Conservation (phyloP, 2,888 invertebrate species). For the Opisthograptis luteolata region DNA sequence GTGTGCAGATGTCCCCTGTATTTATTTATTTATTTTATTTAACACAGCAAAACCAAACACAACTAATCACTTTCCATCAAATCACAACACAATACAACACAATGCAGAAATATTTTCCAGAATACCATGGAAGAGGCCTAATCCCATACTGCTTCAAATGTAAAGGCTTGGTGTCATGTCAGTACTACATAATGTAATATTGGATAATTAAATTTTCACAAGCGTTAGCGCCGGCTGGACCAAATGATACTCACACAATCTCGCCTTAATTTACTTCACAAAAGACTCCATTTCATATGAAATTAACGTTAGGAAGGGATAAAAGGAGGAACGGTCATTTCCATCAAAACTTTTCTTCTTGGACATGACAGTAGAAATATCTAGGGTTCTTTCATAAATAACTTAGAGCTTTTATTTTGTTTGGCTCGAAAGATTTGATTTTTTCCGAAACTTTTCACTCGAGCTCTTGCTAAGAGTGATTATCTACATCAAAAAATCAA, state of each 20-base stretch:
- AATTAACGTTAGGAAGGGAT: slow-evolving; percentile 1
- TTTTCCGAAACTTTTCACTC: not conserved
- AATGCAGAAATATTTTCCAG: too few relatives aligned
- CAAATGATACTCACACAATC: slow-evolving; percentile 5
- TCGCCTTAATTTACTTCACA: slow-evolving; percentile 11
- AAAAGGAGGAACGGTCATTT: not conserved
- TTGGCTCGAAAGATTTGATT: not conserved
- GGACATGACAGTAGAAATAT: not conserved
- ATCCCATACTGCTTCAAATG: not conserved
- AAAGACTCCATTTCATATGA: slow-evolving; percentile 13
- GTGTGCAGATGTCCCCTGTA: too few relatives aligned
- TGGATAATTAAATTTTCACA: slow-evolving; percentile 13
- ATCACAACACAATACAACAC: too few relatives aligned
- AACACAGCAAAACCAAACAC: too few relatives aligned
- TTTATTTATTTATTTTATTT: too few relatives aligned
- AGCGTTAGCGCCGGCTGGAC: slow-evolving; percentile 6
- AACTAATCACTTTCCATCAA: too few relatives aligned
- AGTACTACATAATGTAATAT: slow-evolving; percentile 15
- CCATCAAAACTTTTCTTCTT: slow-evolving; percentile 2
- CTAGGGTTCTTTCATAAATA: not conserved
- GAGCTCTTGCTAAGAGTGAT: too few relatives aligned
- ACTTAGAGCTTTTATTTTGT: not conserved
- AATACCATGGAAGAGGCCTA: too few relatives aligned
- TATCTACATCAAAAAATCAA: too few relatives aligned
- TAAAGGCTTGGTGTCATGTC: not conserved